Conservation (phyloP, 1,140 invertebrate species). For the Tetraneura akinire region DNA sequence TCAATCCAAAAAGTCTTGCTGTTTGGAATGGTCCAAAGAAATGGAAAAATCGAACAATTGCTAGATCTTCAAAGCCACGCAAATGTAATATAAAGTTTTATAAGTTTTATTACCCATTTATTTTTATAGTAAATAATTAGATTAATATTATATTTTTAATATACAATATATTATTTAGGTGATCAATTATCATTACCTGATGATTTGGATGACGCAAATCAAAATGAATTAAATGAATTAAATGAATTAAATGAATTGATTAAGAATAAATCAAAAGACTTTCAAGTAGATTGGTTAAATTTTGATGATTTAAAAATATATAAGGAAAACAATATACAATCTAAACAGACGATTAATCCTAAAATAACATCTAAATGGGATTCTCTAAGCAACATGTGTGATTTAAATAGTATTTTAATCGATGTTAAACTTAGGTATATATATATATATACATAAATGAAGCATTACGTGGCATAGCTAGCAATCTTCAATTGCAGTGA, state of each 20-base stretch:
- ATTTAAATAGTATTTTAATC: not conserved
- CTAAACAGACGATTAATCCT: not conserved
- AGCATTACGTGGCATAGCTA: too few relatives aligned
- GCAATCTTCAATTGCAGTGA: too few relatives aligned
- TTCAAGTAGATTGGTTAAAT: not conserved
- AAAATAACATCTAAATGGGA: slow-evolving; percentile 1
- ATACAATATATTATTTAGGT: not conserved
- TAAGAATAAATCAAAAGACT: not conserved
- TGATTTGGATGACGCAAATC: not conserved
- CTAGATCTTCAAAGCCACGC: not conserved
- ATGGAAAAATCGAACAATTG: slow-evolving; percentile 22
- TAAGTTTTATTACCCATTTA: too few relatives aligned
- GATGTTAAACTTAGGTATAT: not conserved
- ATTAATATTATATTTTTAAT: too few relatives aligned
- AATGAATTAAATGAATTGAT: too few relatives aligned
- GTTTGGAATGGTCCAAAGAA: slow-evolving; percentile 26
- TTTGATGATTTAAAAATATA: not conserved
- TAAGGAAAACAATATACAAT: too few relatives aligned
- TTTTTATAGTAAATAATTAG: not conserved
- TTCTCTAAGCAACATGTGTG: not conserved
- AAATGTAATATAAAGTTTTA: too few relatives aligned
- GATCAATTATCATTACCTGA: not conserved
- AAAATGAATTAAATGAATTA: too few relatives aligned
- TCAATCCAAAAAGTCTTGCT: slow-evolving; percentile 4
- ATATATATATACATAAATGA: too few relatives aligned